Percentiles rank a stretch among this genome's conserved stretches.
Evolutionary conservation across 2,888 invertebrate species (phyloP).

Genomic region (Chironomus riparius): DNA sequence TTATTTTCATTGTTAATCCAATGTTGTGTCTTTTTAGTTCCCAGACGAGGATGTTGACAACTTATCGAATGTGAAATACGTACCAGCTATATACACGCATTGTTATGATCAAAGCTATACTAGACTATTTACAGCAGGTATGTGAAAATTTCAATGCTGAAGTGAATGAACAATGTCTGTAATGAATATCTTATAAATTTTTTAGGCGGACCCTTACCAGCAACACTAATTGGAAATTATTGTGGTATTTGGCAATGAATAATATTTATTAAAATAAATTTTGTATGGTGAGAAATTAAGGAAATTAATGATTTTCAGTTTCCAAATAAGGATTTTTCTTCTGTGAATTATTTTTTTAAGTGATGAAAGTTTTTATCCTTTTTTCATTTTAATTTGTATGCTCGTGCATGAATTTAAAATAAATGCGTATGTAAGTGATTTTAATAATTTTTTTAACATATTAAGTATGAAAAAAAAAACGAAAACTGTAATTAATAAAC

Average conservation of each 20-base stretch:
- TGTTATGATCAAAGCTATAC: constrained; percentile 91
- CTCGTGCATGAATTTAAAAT: too few relatives aligned
- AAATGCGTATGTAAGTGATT: too few relatives aligned
- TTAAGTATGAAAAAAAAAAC: neutral
- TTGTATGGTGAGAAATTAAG: too few relatives aligned
- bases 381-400: neutral
- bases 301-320: neutral
- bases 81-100: constrained; percentile 92
- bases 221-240: constrained; percentile 75
- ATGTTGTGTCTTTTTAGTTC: constrained; percentile 48
- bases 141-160: constrained; percentile 36
- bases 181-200: neutral
- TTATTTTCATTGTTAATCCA: too few relatives aligned
- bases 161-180: neutral
- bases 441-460: too few relatives aligned
- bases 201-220: neutral
- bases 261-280: neutral
- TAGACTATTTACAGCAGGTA: constrained; percentile 87
- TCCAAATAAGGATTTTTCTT: neutral
- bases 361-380: neutral
- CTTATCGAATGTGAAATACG: constrained; percentile 76
- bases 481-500: too few relatives aligned
- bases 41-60: constrained; percentile 79
- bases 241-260: constrained; percentile 87
- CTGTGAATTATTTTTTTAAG: neutral